phyloP scores from a whole-genome alignment of 2,113 vertebrate genomes.

The Sebastes schlegelii region DNA sequence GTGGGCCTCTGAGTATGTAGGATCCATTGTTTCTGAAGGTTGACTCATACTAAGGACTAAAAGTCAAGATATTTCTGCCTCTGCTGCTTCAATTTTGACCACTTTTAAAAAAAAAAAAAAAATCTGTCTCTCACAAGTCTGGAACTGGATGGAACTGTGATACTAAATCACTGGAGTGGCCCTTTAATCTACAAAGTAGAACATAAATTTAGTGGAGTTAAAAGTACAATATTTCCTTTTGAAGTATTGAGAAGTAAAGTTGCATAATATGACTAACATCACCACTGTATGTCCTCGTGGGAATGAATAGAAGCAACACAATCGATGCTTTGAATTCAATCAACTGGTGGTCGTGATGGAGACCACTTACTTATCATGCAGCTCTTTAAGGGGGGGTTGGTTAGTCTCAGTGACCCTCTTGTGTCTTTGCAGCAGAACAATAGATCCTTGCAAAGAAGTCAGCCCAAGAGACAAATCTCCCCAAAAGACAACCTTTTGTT shows the following conservation, averaged over 20 bases:
- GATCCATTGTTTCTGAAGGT: not conserved
- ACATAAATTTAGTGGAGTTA: not conserved
- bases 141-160: not conserved
- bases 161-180: not conserved
- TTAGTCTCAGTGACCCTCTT: conserved; percentile 41
- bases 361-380: conserved; percentile 65
- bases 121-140: not conserved
- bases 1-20: not conserved
- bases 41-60: not conserved
- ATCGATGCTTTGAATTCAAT: conserved; percentile 30
- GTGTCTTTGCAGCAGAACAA: conserved; percentile 65
- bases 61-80: not conserved
- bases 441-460: conserved; percentile 54
- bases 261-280: conserved; percentile 1
- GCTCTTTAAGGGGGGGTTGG: conserved; percentile 27
- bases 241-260: not conserved
- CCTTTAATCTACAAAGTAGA: not conserved
- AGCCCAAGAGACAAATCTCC: conserved; percentile 65
- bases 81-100: not conserved
- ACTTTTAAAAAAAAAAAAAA: not conserved
- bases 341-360: conserved; percentile 45
- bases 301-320: conserved; percentile 32
- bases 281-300: not conserved
- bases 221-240: not conserved
- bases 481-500: conserved; percentile 64